phyloP scores from a whole-genome alignment of 2,888 invertebrate species.

The Hydriomena furcata region DNA sequence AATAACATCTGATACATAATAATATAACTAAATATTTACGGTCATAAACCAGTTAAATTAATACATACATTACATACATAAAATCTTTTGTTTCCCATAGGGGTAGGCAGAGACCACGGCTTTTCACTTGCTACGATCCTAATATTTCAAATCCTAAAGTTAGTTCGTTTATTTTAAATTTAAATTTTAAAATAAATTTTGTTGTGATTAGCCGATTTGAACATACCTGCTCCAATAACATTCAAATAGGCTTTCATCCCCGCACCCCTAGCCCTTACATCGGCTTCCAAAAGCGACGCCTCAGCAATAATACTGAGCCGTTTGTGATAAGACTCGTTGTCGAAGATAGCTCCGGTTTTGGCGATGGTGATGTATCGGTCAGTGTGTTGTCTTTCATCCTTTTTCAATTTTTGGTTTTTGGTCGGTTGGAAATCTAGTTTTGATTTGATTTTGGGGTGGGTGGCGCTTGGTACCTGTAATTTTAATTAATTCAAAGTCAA shows the following conservation, averaged over 20 bases:
- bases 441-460: conserved; percentile 41
- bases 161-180: not conserved
- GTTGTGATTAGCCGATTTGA: no score
- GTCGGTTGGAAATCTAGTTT: conserved; percentile 34
- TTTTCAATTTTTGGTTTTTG: conserved; percentile 35
- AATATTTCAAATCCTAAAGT: no score
- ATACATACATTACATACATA: not conserved
- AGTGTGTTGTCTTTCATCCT: conserved; percentile 51
- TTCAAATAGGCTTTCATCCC: conserved; percentile 84
- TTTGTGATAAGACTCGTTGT: conserved; percentile 73
- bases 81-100: no score
- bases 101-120: no score
- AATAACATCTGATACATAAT: no score
- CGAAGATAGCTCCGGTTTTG: conserved; percentile 49
- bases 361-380: conserved; percentile 54
- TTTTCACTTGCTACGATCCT: no score
- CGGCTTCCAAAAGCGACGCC: conserved; percentile 84
- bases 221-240: conserved; percentile 77
- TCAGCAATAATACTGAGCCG: conserved; percentile 84
- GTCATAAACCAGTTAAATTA: not conserved
- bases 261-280: conserved; percentile 75
- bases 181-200: no score
- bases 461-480: conserved; percentile 47
- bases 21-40: no score
- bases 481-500: no score